Conservation (phyloP, 2,888 invertebrate genomes). For the Saturnia japonica region DNA sequence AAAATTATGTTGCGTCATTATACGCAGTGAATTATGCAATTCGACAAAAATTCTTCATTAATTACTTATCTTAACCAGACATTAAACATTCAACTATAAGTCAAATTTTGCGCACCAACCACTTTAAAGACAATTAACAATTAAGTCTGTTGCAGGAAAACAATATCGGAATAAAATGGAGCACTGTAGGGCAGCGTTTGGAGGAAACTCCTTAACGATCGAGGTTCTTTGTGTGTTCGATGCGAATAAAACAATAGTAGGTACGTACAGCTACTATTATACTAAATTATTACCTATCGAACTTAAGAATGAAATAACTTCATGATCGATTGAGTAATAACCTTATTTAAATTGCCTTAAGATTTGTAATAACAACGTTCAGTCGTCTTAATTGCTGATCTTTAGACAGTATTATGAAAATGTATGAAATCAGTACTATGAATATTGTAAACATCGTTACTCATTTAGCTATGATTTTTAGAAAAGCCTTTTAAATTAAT, state of each 20-base stretch:
- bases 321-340: not conserved
- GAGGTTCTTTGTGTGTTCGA: slow-evolving; percentile 24
- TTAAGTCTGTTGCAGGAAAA: slow-evolving; percentile 17
- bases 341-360: not conserved
- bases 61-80: no score
- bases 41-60: no score
- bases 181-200: slow-evolving; percentile 21
- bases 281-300: not conserved
- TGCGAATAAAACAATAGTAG: slow-evolving; percentile 44
- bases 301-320: slow-evolving; percentile 20
- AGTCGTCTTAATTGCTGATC: not conserved
- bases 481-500: no score
- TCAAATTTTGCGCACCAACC: slow-evolving; percentile 23
- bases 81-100: not conserved
- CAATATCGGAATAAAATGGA: slow-evolving; percentile 23
- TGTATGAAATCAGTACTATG: no score
- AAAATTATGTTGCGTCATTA: no score
- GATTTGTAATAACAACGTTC: not conserved
- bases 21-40: no score
- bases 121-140: slow-evolving; percentile 25
- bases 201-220: slow-evolving; percentile 22
- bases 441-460: no score
- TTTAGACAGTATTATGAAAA: not conserved
- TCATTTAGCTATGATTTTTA: no score
- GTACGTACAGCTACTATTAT: slow-evolving; percentile 20